Conservation (phyloP, 2,888 invertebrate genomes). For the Hartigia nigra region DNA sequence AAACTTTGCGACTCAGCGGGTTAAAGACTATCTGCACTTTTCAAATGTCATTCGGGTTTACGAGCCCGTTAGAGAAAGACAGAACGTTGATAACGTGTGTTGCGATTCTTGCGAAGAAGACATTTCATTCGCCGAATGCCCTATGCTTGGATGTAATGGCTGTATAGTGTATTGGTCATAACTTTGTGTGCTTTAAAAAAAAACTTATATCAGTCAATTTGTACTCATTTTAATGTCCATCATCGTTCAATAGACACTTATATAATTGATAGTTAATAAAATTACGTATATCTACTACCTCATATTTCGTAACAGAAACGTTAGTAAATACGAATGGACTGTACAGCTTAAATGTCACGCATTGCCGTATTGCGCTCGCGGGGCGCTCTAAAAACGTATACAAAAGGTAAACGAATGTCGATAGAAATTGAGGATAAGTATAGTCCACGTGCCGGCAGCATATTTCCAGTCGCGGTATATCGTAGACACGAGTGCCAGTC, state of each 20-base stretch:
- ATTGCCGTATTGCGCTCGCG: not conserved
- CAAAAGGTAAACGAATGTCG: constrained; percentile 34
- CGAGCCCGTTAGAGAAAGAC: not conserved
- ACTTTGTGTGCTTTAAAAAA: not conserved
- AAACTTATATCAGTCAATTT: not conserved
- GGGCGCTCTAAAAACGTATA: constrained; percentile 13
- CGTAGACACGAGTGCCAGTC: constrained; percentile 19
- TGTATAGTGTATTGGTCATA: not conserved
- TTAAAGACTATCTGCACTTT: not conserved
- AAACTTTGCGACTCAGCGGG: not conserved
- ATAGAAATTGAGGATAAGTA: constrained; percentile 41
- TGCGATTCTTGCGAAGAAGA: not conserved
- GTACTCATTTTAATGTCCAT: not conserved
- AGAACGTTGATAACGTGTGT: not conserved
- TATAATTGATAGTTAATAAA: too few species aligned
- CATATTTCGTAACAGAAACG: not conserved
- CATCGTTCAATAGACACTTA: not conserved
- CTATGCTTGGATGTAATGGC: not conserved
- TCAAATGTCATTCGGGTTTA: not conserved
- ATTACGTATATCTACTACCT: not conserved
- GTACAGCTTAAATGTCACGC: not conserved
- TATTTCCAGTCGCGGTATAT: constrained; percentile 4
- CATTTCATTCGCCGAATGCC: not conserved
- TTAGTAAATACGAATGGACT: not conserved
- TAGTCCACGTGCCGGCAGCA: constrained; percentile 37